Base-by-base conservation (phyloP, 2,113 vertebrate genomes). In the Numenius arquata region DNA sequence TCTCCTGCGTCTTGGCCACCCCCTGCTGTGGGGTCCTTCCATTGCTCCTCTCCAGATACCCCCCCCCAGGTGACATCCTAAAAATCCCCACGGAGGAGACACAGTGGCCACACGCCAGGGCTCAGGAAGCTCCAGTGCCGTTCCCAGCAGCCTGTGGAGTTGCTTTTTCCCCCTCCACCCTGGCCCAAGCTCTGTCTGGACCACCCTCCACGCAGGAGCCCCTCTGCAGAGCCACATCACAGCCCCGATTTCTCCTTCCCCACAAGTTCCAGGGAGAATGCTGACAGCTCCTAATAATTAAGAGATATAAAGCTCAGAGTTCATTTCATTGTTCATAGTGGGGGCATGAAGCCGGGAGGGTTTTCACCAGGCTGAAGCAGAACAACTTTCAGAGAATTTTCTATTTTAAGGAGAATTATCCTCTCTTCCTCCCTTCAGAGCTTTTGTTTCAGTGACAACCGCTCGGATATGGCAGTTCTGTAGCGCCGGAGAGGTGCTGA, bases 301-400 rank as follows among this genome's bases (percentile, higher is more conserved):
- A 16, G 26, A 7, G 13, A 8, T 10, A 11, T 9, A n/a, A 15
- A 59, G 16, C 16, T 2, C 29, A 15, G 40, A 68, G 29, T 8
- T 7, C 0, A 2, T 8, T 40, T 32, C 15, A 0, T 15, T 7
- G n/a, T 5, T 38, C 32, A 1, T 3, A 4, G 25, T 0, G 2
- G 26, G 18, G 58, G 59, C 3, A 6, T 11, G 47, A 48, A 34
- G 6, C 7, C 0, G 20, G 34, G 43, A 30, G 30, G 1, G 6
- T 7, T 14, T 71, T 8, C 47, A 8, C 36, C 34, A 7, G 50
- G 9, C 11, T 14, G 27, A 38, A 22, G 61, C 7, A 1, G 13
- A 61, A 27, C 34, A 22, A 6, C 12, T 52, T 8, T 1, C 36
- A 11, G 30, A 2, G 1, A 9, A 13, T 12, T 13, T 22, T 19